Evolutionary conservation across 2,797 vertebrate species (phyloP).

Genomic region (Micromesistius poutassou): DNA sequence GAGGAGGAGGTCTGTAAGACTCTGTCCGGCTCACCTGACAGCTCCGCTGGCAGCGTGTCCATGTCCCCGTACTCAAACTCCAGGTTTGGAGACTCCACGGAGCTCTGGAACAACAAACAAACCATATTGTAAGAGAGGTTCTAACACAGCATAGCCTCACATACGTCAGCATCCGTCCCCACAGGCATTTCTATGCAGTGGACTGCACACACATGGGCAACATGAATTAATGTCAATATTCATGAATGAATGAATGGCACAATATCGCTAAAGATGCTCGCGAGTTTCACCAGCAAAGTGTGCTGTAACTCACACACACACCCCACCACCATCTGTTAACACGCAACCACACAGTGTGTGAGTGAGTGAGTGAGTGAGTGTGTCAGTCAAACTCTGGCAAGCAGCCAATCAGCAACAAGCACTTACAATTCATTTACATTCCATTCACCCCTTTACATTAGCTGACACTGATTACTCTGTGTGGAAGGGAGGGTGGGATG

Average conservation of each 20-base stretch:
- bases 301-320: neutral
- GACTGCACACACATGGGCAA: neutral
- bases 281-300: neutral
- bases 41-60: constrained; percentile 77
- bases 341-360: neutral
- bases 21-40: constrained; percentile 76
- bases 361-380: too few species aligned
- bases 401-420: constrained; percentile 25
- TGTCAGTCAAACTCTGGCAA: constrained; percentile 20
- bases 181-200: neutral
- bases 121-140: neutral
- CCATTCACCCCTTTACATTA: too few species aligned
- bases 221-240: neutral
- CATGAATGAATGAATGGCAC: neutral
- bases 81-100: constrained; percentile 89
- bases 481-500: too few species aligned
- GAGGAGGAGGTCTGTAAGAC: neutral
- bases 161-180: too few species aligned
- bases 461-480: too few species aligned
- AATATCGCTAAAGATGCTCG: neutral
- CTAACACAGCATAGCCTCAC: too few species aligned
- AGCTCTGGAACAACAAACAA: constrained; percentile 73
- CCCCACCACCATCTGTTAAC: neutral
- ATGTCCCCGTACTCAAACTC: constrained; percentile 91
- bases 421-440: too few species aligned